Base-by-base conservation (phyloP, 2,888 invertebrate species). In the Laspeyria flexula region DNA sequence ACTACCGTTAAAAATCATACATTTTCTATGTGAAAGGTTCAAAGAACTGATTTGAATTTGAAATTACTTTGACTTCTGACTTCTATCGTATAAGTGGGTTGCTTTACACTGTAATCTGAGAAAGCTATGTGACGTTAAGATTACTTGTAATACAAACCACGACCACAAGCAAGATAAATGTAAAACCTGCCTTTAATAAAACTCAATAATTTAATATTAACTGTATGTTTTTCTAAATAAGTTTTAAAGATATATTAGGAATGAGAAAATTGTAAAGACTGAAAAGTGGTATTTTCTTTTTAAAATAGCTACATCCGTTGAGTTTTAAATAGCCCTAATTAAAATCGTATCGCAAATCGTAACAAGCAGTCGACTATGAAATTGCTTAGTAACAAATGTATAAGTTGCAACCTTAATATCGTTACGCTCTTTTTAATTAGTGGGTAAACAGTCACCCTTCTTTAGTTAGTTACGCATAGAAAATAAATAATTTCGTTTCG, bases 31-130 rank as follows among this genome's bases (percentile, higher is more conserved):
- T 56, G 39, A 0, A 1, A n/a, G 31, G 66, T 62, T 69, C 55
- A 54, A 53, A 45, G 53, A 55, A 57, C 70, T 50, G 34, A 3
- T 12, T 27, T 33, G 27, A 38, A 47, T 67, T 63, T 54, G 47
- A 57, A 67, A 65, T 62, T 65, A 38, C 47, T 51, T 60, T 60
- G 60, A 65, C 66, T 45, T 65, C 12, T 60, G 67, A 55, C 70
- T 40, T 49, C 35, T 30, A 34, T 37, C 33, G 51, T 49, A n/a
- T n/a, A 41, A 10, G 40, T 33, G 42, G 3, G 10, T 11, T 25
- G 27, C 38, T 34, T 43, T 44, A 44, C 16, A 43, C 30, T 39
- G 37, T 56, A 38, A 35, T 25, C 45, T 15, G 44, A 48, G 65
- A 52, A 55, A 55, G 41, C 12, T 29, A 43, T 51, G 37, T 38